These are phyloP conservation scores for Sternarchorhynchus goeldii DNA, from an alignment of 2,797 vertebrate species.

Conservation along the genomic window DNA sequence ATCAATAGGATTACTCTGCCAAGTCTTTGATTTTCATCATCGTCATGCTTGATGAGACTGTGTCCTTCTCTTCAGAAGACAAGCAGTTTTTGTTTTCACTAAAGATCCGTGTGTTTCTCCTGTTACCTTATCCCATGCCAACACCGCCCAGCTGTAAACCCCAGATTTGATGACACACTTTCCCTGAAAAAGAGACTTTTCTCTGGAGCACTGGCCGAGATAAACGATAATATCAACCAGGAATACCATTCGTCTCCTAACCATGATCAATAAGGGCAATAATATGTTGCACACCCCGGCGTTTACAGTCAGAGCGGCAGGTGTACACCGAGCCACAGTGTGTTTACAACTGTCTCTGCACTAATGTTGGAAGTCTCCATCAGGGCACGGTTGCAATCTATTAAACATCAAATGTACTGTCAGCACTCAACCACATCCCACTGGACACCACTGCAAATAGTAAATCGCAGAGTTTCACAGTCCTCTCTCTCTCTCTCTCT, in stretches of 20 bases:
- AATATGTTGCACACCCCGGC: slow-evolving; percentile 2
- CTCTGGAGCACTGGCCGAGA: slow-evolving; percentile 13
- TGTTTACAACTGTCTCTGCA: slow-evolving; percentile 12
- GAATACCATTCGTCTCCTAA: slow-evolving; percentile 11
- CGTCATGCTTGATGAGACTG: no score
- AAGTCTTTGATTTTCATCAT: no score
- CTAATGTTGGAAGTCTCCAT: background rate
- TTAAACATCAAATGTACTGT: slow-evolving; percentile 33
- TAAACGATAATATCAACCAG: slow-evolving; percentile 14
- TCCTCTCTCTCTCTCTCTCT: background rate
- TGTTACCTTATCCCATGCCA: background rate
- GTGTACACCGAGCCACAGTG: slow-evolving; percentile 1
- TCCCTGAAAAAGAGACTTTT: background rate
- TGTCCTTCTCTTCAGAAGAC: no score
- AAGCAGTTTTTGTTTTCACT: no score
- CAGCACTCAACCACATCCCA: slow-evolving; percentile 1
- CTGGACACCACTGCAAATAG: background rate
- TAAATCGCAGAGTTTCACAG: background rate
- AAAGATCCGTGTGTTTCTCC: no score
- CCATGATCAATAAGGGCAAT: slow-evolving; percentile 21
- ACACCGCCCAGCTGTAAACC: background rate
- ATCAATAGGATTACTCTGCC: no score
- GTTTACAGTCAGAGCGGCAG: slow-evolving; percentile 17
- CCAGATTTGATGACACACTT: slow-evolving; percentile 1
- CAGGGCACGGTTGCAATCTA: slow-evolving; percentile 17